Percentiles rank a stretch among this genome's conserved stretches.
Conservation (phyloP, 1,140 invertebrate species). For the Trialeurodes vaporariorum region DNA sequence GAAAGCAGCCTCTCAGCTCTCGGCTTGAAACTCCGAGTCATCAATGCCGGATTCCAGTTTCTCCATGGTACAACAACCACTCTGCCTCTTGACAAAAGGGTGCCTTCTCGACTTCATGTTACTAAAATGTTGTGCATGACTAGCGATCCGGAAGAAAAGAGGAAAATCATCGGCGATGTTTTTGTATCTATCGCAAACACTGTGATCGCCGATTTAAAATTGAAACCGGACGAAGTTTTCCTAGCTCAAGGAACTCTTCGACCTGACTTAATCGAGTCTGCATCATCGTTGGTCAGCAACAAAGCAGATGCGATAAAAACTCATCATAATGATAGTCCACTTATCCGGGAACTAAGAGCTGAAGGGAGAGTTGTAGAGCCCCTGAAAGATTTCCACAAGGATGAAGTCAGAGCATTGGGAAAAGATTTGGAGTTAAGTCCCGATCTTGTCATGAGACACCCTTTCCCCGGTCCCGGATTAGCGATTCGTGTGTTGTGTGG, state of each 20-base stretch:
- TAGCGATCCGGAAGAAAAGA: constrained; percentile 87
- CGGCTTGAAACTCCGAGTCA: constrained; percentile 45
- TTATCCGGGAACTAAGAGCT: constrained; percentile 77
- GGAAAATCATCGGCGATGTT: constrained; percentile 97
- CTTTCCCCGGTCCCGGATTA: constrained; percentile 91
- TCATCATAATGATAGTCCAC: constrained; percentile 98
- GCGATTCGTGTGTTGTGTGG: constrained; percentile 93
- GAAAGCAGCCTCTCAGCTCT: constrained; percentile 72
- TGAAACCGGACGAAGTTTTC: constrained; percentile 75
- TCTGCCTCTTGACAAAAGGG: not conserved
- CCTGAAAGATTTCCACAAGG: constrained; percentile 98
- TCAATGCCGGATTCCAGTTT: constrained; percentile 61
- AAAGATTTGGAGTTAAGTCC: constrained; percentile 77
- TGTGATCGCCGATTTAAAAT: constrained; percentile 63
- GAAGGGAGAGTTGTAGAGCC: constrained; percentile 90
- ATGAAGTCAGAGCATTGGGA: constrained; percentile 78
- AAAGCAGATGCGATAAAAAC: constrained; percentile 95
- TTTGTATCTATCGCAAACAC: constrained; percentile 85
- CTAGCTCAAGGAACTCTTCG: constrained; percentile 84
- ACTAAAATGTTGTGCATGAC: constrained; percentile 69
- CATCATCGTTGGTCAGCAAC: constrained; percentile 70
- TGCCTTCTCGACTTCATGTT: constrained; percentile 21
- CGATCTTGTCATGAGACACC: constrained; percentile 84
- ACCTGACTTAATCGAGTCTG: constrained; percentile 97
- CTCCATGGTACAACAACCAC: constrained; percentile 58